A percentile compares a stretch with the other conserved stretches of the same genome.
Conservation (phyloP, 23 tunicate genomes). For the Styela plicata region DNA sequence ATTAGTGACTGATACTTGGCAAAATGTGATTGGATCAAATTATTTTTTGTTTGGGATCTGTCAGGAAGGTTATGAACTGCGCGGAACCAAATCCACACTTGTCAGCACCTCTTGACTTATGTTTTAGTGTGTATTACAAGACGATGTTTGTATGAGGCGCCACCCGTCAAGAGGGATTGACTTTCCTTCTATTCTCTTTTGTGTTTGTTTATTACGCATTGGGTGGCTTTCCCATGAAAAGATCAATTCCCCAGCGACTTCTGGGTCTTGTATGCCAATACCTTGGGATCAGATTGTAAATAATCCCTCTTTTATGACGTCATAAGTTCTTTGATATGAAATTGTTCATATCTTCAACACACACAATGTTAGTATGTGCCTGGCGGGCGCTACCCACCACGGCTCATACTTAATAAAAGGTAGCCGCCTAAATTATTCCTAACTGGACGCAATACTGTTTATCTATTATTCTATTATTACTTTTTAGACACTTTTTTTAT, state of each 20-base stretch:
- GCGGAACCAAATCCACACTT: background rate
- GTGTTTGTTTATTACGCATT: background rate
- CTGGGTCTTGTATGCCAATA: background rate
- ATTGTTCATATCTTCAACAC: no score
- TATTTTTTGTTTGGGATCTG: no score
- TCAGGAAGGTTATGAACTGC: background rate
- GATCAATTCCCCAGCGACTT: background rate
- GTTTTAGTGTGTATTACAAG: background rate
- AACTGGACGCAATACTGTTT: no score
- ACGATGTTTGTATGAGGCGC: background rate
- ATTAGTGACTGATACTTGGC: no score
- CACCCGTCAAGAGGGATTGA: background rate
- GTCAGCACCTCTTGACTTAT: background rate
- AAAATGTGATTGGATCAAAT: no score
- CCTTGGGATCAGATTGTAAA: background rate
- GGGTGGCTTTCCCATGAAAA: background rate
- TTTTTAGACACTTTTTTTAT: no score
- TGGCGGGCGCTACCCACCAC: no score
- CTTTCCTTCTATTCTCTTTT: background rate
- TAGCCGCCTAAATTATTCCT: no score
- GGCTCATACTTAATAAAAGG: no score
- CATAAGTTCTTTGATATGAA: no score
- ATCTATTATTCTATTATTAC: no score
- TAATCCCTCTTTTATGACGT: background rate
- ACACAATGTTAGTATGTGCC: no score